Percentiles rank a stretch among this genome's conserved stretches.
These are phyloP conservation scores for Myotis yumanensis DNA, from an alignment of 2,113 vertebrate genomes.

Conservation along the genomic window DNA sequence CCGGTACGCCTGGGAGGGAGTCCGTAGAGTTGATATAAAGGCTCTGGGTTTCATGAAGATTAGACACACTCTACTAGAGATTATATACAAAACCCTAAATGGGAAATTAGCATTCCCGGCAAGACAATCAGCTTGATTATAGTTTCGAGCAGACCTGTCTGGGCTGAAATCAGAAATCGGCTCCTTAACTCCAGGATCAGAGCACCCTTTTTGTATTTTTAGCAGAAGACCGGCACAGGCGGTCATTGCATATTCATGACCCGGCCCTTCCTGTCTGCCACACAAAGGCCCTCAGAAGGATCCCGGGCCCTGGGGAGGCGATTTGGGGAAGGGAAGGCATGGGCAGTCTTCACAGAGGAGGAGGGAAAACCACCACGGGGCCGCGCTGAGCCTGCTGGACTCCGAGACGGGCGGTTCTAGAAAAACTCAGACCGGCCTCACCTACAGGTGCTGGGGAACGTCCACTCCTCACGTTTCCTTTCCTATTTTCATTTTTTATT, in stretches of 20 bases:
- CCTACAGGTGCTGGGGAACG: neutral
- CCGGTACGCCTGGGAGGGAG: conserved; percentile 82
- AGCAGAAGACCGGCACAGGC: conserved; percentile 40
- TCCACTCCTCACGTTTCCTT: neutral
- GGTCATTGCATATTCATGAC: conserved; percentile 46
- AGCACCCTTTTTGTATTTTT: conserved; percentile 29
- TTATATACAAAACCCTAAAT: conserved; percentile 83
- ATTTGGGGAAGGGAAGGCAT: neutral
- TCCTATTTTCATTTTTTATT: neutral
- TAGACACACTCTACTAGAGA: conserved; percentile 81
- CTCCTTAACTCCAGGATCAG: conserved; percentile 67
- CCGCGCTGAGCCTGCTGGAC: neutral
- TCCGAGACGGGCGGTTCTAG: neutral
- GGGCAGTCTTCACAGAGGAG: neutral
- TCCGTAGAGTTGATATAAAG: conserved; percentile 80
- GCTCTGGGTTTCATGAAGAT: conserved; percentile 82
- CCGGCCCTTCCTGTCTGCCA: neutral
- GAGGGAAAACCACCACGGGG: neutral
- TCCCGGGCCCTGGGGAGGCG: neutral
- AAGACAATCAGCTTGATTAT: conserved; percentile 83
- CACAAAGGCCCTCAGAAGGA: conserved; percentile 51
- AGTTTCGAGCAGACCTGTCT: conserved; percentile 77
- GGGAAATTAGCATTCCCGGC: conserved; percentile 84
- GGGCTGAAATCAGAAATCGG: conserved; percentile 74
- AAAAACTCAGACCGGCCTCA: neutral